phyloP scores from a whole-genome alignment of 2,888 invertebrate species.

The Boloria selene region DNA sequence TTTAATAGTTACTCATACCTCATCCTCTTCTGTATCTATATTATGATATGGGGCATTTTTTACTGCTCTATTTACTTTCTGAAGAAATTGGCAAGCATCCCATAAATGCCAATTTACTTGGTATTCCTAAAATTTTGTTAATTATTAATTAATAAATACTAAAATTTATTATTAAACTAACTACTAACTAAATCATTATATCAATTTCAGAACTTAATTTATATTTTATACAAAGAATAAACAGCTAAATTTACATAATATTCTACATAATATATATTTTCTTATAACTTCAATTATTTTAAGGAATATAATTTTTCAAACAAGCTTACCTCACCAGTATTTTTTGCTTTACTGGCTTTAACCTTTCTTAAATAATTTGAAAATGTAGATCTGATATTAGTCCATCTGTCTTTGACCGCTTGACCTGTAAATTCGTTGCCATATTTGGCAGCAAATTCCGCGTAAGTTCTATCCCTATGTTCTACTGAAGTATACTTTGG shows the following conservation, averaged over 20 bases:
- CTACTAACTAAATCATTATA: no score
- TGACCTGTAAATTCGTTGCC: slow-evolving; percentile 68
- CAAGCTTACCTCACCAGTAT: slow-evolving; percentile 55
- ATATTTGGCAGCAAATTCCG: slow-evolving; percentile 69
- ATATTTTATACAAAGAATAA: no score
- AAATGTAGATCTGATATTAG: slow-evolving; percentile 74
- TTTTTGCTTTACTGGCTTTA: slow-evolving; percentile 49
- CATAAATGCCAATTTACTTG: slow-evolving; percentile 75
- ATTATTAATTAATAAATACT: no score
- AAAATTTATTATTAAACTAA: no score
- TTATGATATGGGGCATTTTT: slow-evolving; percentile 24
- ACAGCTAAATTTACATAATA: no score
- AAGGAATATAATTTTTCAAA: background rate
- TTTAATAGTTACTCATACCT: slow-evolving; percentile 22
- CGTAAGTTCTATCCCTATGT: slow-evolving; percentile 63
- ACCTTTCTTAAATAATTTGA: slow-evolving; percentile 70
- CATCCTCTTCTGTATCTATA: slow-evolving; percentile 37
- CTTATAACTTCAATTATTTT: no score
- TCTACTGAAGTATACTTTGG: slow-evolving; percentile 68
- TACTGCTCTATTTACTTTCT: slow-evolving; percentile 56
- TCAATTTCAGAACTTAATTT: background rate
- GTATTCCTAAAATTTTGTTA: slow-evolving; percentile 55
- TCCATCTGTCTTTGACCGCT: slow-evolving; percentile 76
- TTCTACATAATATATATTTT: no score
- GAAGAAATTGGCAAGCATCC: slow-evolving; percentile 69